Base-by-base conservation (phyloP, 1,140 invertebrate species). In the Papilio xuthus region DNA sequence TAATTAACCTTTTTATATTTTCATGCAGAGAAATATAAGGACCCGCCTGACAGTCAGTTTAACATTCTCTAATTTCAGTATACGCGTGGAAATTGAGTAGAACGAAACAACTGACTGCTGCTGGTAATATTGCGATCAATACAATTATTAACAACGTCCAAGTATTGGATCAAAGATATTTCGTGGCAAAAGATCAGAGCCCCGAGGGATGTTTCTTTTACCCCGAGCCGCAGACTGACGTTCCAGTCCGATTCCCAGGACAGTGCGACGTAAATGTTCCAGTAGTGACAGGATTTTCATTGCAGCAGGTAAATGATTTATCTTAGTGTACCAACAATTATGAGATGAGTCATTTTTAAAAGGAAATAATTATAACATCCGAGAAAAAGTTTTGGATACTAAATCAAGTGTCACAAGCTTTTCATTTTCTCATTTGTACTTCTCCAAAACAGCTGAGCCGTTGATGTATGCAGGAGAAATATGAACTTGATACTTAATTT, bases 81-180 rank as follows among this genome's bases (percentile, higher is more conserved):
- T 89, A 82, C 63, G 89, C 87, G 26, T 90, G 90, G 90, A 92
- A 91, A 69, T 81, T 92, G 3, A 90, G 91, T 47, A 83, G 89
- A 50, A 86, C 83, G 0, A 85, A 80, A 50, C 78, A 83, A 50
- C 47, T 91, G 4, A 56, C 86, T 1, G 20, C 20, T 10, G 74
- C 69, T 20, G 81, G 84, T 8, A 81, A 78, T 23, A 63, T 20
- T 15, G 80, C 78, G 2, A 91, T 91, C 9, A 84, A 89, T 69
- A 63, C 32, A 2, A 69, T 74, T 0, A 89, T 89, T 0, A 41
- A 78, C 9, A 80, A 44, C 10, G 77, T 91, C 13, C 77, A 81
- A 26, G 89, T 90, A 0, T 67, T 92, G 3, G 71, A 87, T n/a
- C 63, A 90, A 13, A 79, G 77, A 37, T 92, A 89, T 71, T 93